Base-by-base conservation (phyloP, 2,888 invertebrate genomes). In the Ommatoiulus sabulosus region DNA sequence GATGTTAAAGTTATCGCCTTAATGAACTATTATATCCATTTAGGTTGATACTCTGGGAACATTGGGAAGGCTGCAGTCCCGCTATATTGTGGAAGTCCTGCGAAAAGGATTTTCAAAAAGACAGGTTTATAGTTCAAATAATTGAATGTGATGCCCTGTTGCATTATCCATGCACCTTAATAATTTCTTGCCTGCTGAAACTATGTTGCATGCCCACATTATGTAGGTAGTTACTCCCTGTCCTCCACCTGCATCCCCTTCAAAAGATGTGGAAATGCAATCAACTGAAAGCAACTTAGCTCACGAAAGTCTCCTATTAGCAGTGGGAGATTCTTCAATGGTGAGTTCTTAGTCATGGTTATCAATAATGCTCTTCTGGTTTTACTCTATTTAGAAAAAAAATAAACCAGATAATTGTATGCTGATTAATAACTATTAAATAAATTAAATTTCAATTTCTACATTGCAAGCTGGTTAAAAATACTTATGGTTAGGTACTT, bases 1-100 rank as follows among this genome's bases (percentile, higher is more conserved):
- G 35, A 35, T 35, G 35, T 35, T 35, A 35, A 35, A 35, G 35
- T 35, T 35, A 35, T 35, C 35, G 35, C 35, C 35, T 35, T 35
- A 35, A 35, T 35, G 2, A 2, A 35, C 35, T 35, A 35, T 35
- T 35, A 2, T 35, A 57, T 88, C n/a, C 24, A 17, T 87, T 89
- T 85, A 89, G 89, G 84, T 89, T 10, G 87, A 84, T 89, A 43
- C 46, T 84, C 44, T 44, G 35, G 88, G 86, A 43, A 88, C 89
- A 6, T 72, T 89, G 44, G 86, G 88, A 84, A 87, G 86, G 43
- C 20, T 89, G 35, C 89, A 89, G 43, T 89, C 90, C 43, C 52
- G 63, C 6, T 94, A 94, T 91, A 94, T 95, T 93, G 95, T 95
- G 92, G 94, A 94, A 92, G 93, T 95, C 91, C 94, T 95, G 91